These are phyloP conservation scores for Nephrotoma guestfalica DNA, from an alignment of 2,888 invertebrate species.

Conservation along the genomic window DNA sequence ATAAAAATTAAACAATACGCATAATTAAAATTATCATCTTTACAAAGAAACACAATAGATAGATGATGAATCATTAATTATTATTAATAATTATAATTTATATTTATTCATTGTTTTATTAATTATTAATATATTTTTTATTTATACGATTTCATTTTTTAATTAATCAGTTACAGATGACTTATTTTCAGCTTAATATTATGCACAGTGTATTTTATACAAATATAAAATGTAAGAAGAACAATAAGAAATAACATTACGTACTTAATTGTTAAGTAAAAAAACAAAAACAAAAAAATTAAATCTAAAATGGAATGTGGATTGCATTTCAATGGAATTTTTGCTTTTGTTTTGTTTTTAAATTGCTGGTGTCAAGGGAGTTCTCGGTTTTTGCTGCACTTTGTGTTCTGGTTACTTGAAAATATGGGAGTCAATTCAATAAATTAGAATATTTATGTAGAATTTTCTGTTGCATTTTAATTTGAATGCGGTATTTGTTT, in stretches of 20 bases:
- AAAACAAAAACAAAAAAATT: neutral
- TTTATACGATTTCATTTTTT: neutral
- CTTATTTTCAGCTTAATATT: neutral
- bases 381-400: neutral
- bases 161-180: neutral
- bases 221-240: neutral
- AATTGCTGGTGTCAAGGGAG: neutral
- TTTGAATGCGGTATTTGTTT: too few relatives aligned
- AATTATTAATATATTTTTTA: neutral
- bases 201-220: neutral
- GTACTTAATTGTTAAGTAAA: neutral
- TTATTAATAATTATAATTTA: neutral
- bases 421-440: neutral
- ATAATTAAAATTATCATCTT: neutral
- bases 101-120: neutral
- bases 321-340: neutral
- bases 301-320: neutral
- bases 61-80: neutral
- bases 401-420: neutral
- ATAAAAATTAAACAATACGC: neutral
- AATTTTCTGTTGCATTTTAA: too few relatives aligned
- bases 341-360: neutral
- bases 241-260: neutral
- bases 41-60: neutral
- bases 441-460: neutral